Percentiles rank a stretch among this genome's conserved stretches.
Conservation (phyloP, 2,888 invertebrate species). For the Drosophila gaucha region DNA sequence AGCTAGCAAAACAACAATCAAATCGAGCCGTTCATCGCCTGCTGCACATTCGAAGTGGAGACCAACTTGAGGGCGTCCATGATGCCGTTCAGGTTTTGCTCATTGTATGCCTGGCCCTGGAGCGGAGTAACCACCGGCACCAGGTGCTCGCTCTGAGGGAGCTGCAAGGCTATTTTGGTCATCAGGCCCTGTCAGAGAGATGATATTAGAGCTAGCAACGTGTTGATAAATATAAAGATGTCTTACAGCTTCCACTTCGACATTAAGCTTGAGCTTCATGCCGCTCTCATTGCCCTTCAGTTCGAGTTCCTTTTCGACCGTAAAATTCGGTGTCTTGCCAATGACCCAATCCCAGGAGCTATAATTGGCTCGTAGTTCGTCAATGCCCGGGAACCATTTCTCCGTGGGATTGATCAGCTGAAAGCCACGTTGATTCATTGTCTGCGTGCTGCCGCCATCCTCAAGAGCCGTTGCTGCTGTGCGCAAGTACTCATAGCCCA, state of each 20-base stretch:
- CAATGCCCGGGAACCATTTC: constrained; percentile 94
- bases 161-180: constrained; percentile 79
- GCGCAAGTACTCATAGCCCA: constrained; percentile 93
- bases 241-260: constrained; percentile 85
- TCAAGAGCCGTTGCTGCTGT: constrained; percentile 88
- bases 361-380: constrained; percentile 89
- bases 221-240: not conserved
- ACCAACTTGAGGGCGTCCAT: constrained; percentile 83
- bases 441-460: constrained; percentile 90
- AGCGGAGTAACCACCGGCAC: constrained; percentile 84
- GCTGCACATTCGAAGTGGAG: constrained; percentile 84
- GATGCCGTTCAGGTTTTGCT: constrained; percentile 83
- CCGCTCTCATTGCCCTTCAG: constrained; percentile 85
- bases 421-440: constrained; percentile 92
- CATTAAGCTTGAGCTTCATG: constrained; percentile 87
- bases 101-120: constrained; percentile 81
- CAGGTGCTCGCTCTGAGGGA: constrained; percentile 82
- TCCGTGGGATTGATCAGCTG: constrained; percentile 94
- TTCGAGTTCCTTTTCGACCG: constrained; percentile 85
- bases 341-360: constrained; percentile 94
- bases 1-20: constrained; percentile 50
- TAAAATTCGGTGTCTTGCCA: constrained; percentile 94
- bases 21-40: constrained; percentile 83
- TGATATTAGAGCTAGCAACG: not conserved
- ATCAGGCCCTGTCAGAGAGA: constrained; percentile 80